A percentile compares a stretch with the other conserved stretches of the same genome.
phyloP scores from a whole-genome alignment of 2,888 invertebrate species.

The Tachina lurida region DNA sequence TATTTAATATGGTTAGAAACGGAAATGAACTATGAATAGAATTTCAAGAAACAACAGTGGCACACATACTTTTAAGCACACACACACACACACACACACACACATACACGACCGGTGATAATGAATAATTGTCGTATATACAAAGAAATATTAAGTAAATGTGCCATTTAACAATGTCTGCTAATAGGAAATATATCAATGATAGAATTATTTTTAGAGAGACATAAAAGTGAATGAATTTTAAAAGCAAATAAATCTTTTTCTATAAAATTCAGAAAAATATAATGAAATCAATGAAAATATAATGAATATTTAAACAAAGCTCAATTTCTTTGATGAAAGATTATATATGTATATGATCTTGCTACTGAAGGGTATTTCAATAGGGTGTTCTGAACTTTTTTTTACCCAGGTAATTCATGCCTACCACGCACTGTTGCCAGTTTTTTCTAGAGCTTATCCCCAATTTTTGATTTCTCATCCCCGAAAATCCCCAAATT shows the following conservation, averaged over 20 bases:
- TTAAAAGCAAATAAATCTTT: background rate
- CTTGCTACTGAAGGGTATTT: background rate
- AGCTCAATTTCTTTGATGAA: background rate
- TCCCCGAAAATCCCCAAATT: too few relatives aligned
- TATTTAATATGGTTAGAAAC: conserved; percentile 58
- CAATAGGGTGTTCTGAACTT: background rate
- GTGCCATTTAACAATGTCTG: too few relatives aligned
- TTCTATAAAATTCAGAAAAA: background rate
- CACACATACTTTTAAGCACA: background rate
- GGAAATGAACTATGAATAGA: conserved; percentile 63
- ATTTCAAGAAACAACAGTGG: conserved; percentile 24
- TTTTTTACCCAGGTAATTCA: too few relatives aligned
- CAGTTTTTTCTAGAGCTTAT: too few relatives aligned
- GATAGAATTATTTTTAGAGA: background rate
- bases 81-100: background rate
- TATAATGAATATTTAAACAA: background rate
- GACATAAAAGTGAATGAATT: background rate
- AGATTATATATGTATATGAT: too few relatives aligned
- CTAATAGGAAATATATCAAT: background rate
- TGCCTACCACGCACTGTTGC: too few relatives aligned
- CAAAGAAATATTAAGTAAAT: too few relatives aligned
- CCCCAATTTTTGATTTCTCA: too few relatives aligned
- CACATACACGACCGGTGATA: background rate
- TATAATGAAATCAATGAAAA: conserved; percentile 17
- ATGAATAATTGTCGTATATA: background rate